These are phyloP conservation scores for Notarius lentiginosus DNA, from an alignment of 2,113 vertebrate species.

Conservation along the genomic window DNA sequence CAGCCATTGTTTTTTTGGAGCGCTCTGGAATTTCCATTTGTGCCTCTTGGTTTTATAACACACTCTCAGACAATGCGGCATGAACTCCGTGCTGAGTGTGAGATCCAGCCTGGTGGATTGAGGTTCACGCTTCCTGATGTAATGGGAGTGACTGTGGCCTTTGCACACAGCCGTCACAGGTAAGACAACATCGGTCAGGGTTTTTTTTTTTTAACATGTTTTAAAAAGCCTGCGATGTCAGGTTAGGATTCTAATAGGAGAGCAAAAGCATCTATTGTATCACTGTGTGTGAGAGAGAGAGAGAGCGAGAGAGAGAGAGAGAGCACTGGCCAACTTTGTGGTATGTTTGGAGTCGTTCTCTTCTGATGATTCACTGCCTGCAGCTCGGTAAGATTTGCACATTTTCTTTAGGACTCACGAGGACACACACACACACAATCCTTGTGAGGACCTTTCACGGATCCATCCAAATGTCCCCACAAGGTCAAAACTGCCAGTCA, in stretches of 20 bases:
- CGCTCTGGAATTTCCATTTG: constrained; percentile 44
- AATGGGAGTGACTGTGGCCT: background rate
- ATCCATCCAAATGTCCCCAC: too few species aligned
- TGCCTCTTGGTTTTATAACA: constrained; percentile 29
- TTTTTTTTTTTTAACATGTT: background rate
- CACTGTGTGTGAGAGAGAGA: background rate
- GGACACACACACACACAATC: constrained; percentile 50
- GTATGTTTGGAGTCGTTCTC: constrained; percentile 67
- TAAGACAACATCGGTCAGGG: background rate
- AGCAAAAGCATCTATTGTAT: background rate
- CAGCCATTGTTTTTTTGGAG: constrained; percentile 36
- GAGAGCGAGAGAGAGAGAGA: constrained; percentile 42
- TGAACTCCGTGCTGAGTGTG: background rate
- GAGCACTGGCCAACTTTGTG: constrained; percentile 64
- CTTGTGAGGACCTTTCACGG: background rate
- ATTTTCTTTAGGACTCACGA: constrained; percentile 52
- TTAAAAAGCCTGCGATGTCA: background rate
- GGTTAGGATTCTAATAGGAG: background rate
- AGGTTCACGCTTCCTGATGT: constrained; percentile 4
- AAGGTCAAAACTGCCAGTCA: background rate
- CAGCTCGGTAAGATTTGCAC: constrained; percentile 63
- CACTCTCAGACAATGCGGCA: constrained; percentile 22
- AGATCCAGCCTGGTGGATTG: constrained; percentile 21
- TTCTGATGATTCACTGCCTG: constrained; percentile 68
- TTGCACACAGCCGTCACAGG: constrained; percentile 10